Evolutionary conservation across 2,797 vertebrate species (phyloP).

Genomic region (Todus mexicanus): DNA sequence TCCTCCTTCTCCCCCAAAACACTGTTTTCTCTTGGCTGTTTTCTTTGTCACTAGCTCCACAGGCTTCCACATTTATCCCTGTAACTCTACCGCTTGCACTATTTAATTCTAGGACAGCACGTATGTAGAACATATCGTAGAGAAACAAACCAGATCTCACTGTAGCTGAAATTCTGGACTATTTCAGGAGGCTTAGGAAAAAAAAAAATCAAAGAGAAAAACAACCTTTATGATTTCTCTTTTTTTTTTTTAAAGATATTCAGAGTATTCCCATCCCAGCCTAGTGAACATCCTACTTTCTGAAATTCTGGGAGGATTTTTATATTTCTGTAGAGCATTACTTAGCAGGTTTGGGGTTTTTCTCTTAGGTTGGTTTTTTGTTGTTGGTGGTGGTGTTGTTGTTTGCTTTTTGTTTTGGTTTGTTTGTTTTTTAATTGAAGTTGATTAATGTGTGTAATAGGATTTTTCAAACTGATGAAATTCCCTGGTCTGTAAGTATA

Average conservation of each 20-base stretch:
- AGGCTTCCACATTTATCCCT: background rate
- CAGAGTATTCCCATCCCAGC: background rate
- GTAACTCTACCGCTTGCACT: background rate
- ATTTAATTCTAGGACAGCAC: background rate
- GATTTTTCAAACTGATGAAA: background rate
- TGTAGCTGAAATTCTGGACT: background rate
- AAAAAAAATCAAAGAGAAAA: background rate
- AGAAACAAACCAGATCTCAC: background rate
- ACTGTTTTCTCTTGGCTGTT: background rate
- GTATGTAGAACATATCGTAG: background rate
- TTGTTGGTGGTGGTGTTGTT: background rate
- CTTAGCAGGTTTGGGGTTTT: background rate
- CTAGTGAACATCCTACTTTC: background rate
- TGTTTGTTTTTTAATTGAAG: background rate
- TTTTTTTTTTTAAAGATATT: background rate
- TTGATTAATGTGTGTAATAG: background rate
- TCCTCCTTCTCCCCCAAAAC: background rate
- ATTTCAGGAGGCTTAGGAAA: background rate
- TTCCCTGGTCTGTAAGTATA: background rate
- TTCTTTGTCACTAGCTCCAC: background rate
- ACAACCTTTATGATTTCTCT: accelerated
- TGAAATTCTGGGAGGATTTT: background rate
- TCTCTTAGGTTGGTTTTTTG: background rate
- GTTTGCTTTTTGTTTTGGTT: background rate
- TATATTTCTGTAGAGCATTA: background rate